A percentile compares a stretch with the other conserved stretches of the same genome.
phyloP scores from a whole-genome alignment of 2,888 invertebrate species.

The Eilema caniola region DNA sequence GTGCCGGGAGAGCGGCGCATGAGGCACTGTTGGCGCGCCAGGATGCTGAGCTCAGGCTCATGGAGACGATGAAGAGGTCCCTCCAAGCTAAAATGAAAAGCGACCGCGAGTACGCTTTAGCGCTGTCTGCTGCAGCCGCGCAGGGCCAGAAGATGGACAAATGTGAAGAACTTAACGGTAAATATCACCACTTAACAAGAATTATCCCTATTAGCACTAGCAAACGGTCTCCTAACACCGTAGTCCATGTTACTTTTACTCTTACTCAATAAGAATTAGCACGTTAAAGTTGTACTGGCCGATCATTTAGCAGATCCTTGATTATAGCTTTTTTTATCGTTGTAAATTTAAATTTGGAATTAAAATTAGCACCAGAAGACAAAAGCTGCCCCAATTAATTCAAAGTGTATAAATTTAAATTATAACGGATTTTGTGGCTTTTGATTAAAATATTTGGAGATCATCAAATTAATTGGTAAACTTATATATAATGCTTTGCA shows the following conservation, averaged over 20 bases:
- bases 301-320: neutral
- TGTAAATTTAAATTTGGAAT: neutral
- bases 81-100: conserved; percentile 95
- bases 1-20: conserved; percentile 96
- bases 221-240: conserved; percentile 24
- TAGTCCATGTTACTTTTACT: conserved; percentile 23
- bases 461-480: neutral
- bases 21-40: conserved; percentile 96
- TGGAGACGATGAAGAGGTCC: conserved; percentile 97
- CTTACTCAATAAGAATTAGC: conserved; percentile 6
- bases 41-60: conserved; percentile 96
- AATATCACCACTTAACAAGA: conserved; percentile 36
- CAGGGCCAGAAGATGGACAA: conserved; percentile 95
- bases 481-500: neutral
- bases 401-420: neutral
- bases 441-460: neutral
- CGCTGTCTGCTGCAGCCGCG: conserved; percentile 92
- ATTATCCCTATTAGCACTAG: conserved; percentile 36
- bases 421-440: neutral
- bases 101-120: conserved; percentile 96
- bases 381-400: neutral
- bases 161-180: conserved; percentile 90
- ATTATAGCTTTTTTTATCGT: neutral
- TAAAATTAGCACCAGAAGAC: neutral
- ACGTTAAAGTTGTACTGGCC: neutral